These are phyloP conservation scores for Lycocerus yunnanus DNA, from an alignment of 2,888 invertebrate genomes.

Conservation along the genomic window DNA sequence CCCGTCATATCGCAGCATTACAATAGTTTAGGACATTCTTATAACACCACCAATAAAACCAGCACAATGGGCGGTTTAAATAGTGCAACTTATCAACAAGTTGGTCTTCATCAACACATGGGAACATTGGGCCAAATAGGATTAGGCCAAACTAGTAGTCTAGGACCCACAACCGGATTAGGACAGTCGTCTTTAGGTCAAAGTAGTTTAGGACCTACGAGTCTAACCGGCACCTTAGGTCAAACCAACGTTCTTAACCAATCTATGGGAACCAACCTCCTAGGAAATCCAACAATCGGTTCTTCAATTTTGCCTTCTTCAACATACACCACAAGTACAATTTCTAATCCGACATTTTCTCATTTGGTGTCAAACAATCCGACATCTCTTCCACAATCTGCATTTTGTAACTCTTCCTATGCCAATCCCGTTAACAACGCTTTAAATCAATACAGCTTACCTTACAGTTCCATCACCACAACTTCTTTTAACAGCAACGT, in stretches of 20 bases:
- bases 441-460: slow-evolving; percentile 57
- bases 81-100: slow-evolving; percentile 16
- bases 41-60: slow-evolving; percentile 42
- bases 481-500: slow-evolving; percentile 55
- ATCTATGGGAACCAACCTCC: slow-evolving; percentile 17
- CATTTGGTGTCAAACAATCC: slow-evolving; percentile 51
- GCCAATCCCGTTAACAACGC: slow-evolving; percentile 55
- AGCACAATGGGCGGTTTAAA: slow-evolving; percentile 32
- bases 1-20: slow-evolving; percentile 46
- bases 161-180: neutral
- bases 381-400: slow-evolving; percentile 51
- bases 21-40: slow-evolving; percentile 48
- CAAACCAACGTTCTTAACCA: slow-evolving; percentile 39
- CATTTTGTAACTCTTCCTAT: slow-evolving; percentile 59
- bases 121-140: slow-evolving; percentile 18
- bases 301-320: slow-evolving; percentile 58
- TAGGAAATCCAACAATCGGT: slow-evolving; percentile 52
- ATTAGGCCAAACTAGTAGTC: neutral
- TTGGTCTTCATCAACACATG: slow-evolving; percentile 21
- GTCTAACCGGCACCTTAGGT: slow-evolving; percentile 40
- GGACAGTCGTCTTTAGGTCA: slow-evolving; percentile 7
- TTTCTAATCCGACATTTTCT: slow-evolving; percentile 60
- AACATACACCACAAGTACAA: slow-evolving; percentile 58
- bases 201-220: slow-evolving; percentile 16
- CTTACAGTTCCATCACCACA: slow-evolving; percentile 49